Conservation (phyloP, 2,888 invertebrate genomes). For the Phaedon cochleariae region DNA sequence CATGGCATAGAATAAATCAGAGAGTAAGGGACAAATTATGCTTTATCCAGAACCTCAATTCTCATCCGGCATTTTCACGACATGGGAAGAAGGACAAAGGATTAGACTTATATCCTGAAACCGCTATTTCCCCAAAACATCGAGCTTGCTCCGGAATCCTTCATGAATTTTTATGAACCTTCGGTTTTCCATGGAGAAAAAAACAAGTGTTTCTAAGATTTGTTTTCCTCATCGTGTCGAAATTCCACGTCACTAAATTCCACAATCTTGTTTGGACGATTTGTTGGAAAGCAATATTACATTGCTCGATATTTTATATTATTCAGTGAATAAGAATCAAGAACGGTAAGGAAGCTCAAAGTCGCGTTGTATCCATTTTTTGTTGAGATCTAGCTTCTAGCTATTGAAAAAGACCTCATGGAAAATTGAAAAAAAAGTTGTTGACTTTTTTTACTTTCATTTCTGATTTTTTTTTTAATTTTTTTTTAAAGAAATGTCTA, state of each 20-base stretch:
- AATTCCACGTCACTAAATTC: background rate
- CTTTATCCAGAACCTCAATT: background rate
- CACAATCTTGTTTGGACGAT: background rate
- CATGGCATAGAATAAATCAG: background rate
- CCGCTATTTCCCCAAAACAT: background rate
- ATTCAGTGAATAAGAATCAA: no score
- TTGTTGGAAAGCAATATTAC: no score
- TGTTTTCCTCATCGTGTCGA: background rate
- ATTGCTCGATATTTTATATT: no score
- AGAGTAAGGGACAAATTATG: background rate
- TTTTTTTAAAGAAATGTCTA: no score
- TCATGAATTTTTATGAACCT: conserved; percentile 29
- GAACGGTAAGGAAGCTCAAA: no score
- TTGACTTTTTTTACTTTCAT: no score
- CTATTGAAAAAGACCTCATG: no score
- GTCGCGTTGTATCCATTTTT: no score
- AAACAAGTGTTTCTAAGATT: background rate
- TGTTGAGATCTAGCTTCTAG: no score
- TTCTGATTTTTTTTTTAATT: no score
- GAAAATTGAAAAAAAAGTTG: no score
- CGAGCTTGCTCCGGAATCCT: conserved; percentile 7
- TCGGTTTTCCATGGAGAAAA: background rate
- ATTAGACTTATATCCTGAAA: background rate
- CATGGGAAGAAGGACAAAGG: background rate
- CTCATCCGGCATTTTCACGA: background rate